Conservation (phyloP, 2,113 vertebrate species). For the Sinocyclocheilus grahami region DNA sequence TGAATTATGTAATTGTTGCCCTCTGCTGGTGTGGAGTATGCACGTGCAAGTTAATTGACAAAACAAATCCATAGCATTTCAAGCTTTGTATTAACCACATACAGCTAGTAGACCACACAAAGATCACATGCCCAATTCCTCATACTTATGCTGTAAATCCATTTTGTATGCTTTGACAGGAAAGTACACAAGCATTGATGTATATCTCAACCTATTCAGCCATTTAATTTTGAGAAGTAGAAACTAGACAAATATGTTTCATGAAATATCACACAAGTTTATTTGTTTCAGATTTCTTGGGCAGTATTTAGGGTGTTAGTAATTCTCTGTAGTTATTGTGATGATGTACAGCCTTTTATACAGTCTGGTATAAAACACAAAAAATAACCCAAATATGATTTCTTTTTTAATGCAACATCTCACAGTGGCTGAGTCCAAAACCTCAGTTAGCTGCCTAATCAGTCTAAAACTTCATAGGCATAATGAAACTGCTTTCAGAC, state of each 20-base stretch:
- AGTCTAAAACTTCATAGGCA: no score
- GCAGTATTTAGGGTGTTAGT: neutral
- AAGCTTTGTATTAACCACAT: neutral
- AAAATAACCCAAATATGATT: neutral
- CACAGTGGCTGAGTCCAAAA: neutral
- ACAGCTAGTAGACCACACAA: neutral
- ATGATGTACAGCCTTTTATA: neutral
- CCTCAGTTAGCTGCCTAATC: neutral
- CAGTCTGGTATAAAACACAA: neutral
- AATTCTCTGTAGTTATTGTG: neutral
- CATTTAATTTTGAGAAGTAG: neutral
- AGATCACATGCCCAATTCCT: neutral
- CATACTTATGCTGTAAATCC: neutral
- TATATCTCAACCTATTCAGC: neutral
- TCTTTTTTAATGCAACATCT: neutral
- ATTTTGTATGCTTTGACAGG: neutral
- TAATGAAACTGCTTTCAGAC: no score
- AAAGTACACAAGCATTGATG: neutral
- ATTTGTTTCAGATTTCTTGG: slow-evolving; percentile 48
- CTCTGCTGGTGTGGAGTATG: slow-evolving; percentile 18
- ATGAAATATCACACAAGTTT: slow-evolving; percentile 44
- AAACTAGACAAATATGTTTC: slow-evolving; percentile 1
- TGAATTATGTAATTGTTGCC: neutral
- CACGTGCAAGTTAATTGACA: neutral
- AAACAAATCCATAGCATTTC: neutral